Percentiles rank a stretch among this genome's conserved stretches.
These are phyloP conservation scores for Salvelinus namaycush DNA, from an alignment of 2,113 vertebrate genomes.

Conservation along the genomic window DNA sequence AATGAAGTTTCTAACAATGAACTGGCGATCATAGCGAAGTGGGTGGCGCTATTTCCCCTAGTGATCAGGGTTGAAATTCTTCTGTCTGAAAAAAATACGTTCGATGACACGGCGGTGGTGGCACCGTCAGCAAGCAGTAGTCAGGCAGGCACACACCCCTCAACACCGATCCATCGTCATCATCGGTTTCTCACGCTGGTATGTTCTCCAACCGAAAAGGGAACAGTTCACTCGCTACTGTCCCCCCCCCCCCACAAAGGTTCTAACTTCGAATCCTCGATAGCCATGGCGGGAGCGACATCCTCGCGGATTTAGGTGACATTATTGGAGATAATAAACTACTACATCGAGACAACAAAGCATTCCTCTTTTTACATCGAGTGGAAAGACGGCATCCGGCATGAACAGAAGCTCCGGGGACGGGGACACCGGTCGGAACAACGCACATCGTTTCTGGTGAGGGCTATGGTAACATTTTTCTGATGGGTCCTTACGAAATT, in stretches of 20 bases:
- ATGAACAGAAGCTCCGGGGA: conserved; percentile 72
- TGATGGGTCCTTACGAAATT: background rate
- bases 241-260: background rate
- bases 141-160: background rate
- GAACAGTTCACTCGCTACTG: conserved; percentile 4
- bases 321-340: conserved; percentile 39
- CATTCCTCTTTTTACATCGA: conserved; percentile 36
- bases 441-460: conserved; percentile 70
- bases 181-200: conserved; percentile 41
- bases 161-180: conserved; percentile 44
- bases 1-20: too few species aligned
- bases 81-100: background rate
- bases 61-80: background rate
- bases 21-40: background rate
- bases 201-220: conserved; percentile 33
- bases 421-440: conserved; percentile 68
- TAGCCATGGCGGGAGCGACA: conserved; percentile 38
- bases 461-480: conserved; percentile 1
- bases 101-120: conserved; percentile 24
- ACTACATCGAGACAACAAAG: conserved; percentile 50
- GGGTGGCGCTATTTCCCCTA: conserved; percentile 49
- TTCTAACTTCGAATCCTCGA: conserved; percentile 42
- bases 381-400: conserved; percentile 71
- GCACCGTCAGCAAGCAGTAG: conserved; percentile 25
- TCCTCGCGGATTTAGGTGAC: conserved; percentile 48